Evolutionary conservation across 1,140 invertebrate genomes (phyloP), one percentile per base, ranked within the genome.

Genomic region (Piezodorus guildinii): DNA sequence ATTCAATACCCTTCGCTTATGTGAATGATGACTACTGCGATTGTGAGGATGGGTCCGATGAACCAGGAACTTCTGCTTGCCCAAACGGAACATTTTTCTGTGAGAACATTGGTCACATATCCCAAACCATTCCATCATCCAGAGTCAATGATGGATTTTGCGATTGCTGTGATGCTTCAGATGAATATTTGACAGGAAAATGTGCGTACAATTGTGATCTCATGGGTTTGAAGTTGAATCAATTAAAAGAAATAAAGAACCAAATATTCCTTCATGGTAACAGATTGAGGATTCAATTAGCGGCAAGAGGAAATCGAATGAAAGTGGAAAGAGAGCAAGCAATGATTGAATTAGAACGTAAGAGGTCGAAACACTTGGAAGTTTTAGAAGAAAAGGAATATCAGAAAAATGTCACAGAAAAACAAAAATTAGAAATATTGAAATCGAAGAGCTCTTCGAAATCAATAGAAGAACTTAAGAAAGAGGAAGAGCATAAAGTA

Each of bases 1-100:
- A 80, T 66, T 81, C 80, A 1, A 87, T 98, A 72, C 86, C 90
- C 1, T 96, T 89, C 75, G 76, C 79, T 27, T 83, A 87, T 71
- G 83, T 97, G 17, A 99, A 99, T 76, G 96, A 99, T 76, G 93
- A 99, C 77, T 99, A 95, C 75, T 99, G 96, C 79, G 96, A 99
- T 76, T 99, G 96, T 76, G 76, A 77, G 14, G 91, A 94, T 74
- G 94, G 90, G 21, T 91, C 87, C 71, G 96, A 98, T 77, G 96
- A 99, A 72, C 96, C 95, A 27, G 94, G 95, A 56, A 98, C 96
- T 0, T 78, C 91, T 6, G 94, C 94, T 2, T 98, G 94, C 73
- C 73, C 82, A 0, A 87, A 93, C 73, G 89, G 89, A 1, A 75
- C 71, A 30, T 98, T 99, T 74, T 87, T 91, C 74, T 99, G 96